Base-by-base conservation (phyloP, 2,113 vertebrate genomes). In the Sminthopsis crassicaudata region DNA sequence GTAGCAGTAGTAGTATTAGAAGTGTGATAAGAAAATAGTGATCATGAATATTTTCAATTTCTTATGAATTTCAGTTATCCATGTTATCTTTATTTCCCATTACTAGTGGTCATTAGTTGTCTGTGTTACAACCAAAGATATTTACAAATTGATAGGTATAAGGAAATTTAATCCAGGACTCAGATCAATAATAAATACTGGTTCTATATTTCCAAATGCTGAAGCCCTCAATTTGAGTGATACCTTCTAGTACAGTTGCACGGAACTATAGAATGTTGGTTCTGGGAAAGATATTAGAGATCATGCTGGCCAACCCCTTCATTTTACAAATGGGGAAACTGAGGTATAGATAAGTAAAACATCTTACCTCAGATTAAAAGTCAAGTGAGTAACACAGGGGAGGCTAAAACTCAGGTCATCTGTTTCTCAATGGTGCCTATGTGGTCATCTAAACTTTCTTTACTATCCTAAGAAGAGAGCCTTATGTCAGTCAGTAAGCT, bases 321-420 rank as follows among this genome's bases (percentile, higher is more conserved):
- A 48, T 94, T 91, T 94, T 42, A 93, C 48, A 96, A 94, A 19
- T 92, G 93, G n/a, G 23, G 46, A 91, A 94, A 90, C 67, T 76
- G 67, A 76, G 1, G 36, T 19, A 14, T 14, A 76, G 14, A 12
- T 76, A 36, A 2, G 36, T 76, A n/a, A n/a, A n/a, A n/a, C 36
- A 76, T n/a, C 4, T 76, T 19, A 16, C 36, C 16, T 22, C 67
- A n/a, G 36, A 36, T 76, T 36, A 76, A 76, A n/a, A 76, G 30
- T 19, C 36, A 76, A 76, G 36, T 67, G 30, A 67, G 12, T 16
- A 36, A n/a, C 4, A 19, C 12, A n/a, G 36, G 12, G n/a, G 36
- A 76, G 16, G 67, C 0, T 76, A 76, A 76, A 19, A 76, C 36
- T 2, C 36, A 22, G 30, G 2, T 76, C 67, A n/a, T 67, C 3